Percentiles rank a stretch among this genome's conserved stretches.
Conservation (phyloP, 2,797 vertebrate genomes). For the Bovichtus diacanthus region DNA sequence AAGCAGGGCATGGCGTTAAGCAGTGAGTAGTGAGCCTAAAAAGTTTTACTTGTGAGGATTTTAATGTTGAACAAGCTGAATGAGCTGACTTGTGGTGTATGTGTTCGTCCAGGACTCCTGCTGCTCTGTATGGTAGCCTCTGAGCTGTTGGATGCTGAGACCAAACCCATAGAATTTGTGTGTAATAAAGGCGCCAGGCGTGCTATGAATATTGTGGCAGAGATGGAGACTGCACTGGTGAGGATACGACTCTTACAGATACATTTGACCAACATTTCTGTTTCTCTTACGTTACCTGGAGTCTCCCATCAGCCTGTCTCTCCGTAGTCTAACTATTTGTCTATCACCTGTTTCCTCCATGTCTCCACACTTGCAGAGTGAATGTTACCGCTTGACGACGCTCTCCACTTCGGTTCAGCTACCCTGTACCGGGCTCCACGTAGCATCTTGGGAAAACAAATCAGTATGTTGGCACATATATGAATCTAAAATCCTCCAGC, state of each 20-base stretch:
- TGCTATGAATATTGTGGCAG: slow-evolving; percentile 74
- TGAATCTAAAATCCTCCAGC: slow-evolving; percentile 27
- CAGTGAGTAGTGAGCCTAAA: slow-evolving; percentile 68
- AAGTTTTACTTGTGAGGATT: slow-evolving; percentile 21
- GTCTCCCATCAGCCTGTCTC: slow-evolving; percentile 28
- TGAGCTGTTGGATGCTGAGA: slow-evolving; percentile 69
- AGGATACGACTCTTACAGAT: slow-evolving; percentile 40
- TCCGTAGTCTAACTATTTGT: slow-evolving; percentile 27
- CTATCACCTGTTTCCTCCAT: slow-evolving; percentile 33
- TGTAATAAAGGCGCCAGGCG: slow-evolving; percentile 76
- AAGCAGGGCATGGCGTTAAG: slow-evolving; percentile 79
- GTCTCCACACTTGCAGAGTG: slow-evolving; percentile 62
- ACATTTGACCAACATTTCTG: not conserved
- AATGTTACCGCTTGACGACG: slow-evolving; percentile 56
- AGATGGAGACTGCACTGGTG: slow-evolving; percentile 76
- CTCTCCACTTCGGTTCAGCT: slow-evolving; percentile 72
- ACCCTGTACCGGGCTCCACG: slow-evolving; percentile 76
- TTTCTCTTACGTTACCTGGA: slow-evolving; percentile 21
- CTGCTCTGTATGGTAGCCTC: slow-evolving; percentile 78
- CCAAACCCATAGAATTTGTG: slow-evolving; percentile 79
- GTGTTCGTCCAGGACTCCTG: slow-evolving; percentile 73
- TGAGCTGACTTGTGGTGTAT: slow-evolving; percentile 22
- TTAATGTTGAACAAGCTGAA: slow-evolving; percentile 19
- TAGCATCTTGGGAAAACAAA: slow-evolving; percentile 79
- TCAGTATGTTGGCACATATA: slow-evolving; percentile 71